phyloP scores from a whole-genome alignment of 2,888 invertebrate species.

The Cabera pusaria region DNA sequence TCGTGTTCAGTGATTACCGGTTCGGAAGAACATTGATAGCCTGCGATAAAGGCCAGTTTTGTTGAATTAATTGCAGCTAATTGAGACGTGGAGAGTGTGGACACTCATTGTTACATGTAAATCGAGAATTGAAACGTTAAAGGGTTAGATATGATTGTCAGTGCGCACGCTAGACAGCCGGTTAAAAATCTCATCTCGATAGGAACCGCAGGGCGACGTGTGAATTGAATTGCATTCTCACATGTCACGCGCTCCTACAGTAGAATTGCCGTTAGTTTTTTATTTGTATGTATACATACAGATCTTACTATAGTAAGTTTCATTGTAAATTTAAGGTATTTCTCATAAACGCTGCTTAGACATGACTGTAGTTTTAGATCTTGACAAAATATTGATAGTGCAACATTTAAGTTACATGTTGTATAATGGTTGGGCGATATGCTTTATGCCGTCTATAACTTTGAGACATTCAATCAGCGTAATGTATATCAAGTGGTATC shows the following conservation, averaged over 20 bases:
- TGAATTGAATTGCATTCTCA: slow-evolving; percentile 64
- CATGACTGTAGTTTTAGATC: no score
- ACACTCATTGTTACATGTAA: slow-evolving; percentile 25
- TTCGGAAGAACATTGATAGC: slow-evolving; percentile 60
- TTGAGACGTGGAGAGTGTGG: slow-evolving; percentile 44
- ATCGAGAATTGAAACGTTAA: slow-evolving; percentile 19
- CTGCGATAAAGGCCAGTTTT: slow-evolving; percentile 57
- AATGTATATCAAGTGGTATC: no score
- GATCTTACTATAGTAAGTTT: no score
- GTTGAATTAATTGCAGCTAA: slow-evolving; percentile 73
- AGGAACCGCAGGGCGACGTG: slow-evolving; percentile 51
- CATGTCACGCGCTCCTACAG: slow-evolving; percentile 37
- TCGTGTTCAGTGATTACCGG: slow-evolving; percentile 59
- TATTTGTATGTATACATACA: no score
- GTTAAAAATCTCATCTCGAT: slow-evolving; percentile 58
- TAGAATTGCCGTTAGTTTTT: slow-evolving; percentile 6
- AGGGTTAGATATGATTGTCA: slow-evolving; percentile 27
- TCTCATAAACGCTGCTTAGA: no score
- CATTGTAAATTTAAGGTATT: no score
- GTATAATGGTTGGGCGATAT: no score
- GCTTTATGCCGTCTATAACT: no score
- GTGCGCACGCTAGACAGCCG: slow-evolving; percentile 37
- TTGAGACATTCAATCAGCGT: no score
- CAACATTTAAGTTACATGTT: no score
- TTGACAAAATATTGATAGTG: no score